Conservation (phyloP, 2,888 invertebrate genomes). For the Salticus scenicus region DNA sequence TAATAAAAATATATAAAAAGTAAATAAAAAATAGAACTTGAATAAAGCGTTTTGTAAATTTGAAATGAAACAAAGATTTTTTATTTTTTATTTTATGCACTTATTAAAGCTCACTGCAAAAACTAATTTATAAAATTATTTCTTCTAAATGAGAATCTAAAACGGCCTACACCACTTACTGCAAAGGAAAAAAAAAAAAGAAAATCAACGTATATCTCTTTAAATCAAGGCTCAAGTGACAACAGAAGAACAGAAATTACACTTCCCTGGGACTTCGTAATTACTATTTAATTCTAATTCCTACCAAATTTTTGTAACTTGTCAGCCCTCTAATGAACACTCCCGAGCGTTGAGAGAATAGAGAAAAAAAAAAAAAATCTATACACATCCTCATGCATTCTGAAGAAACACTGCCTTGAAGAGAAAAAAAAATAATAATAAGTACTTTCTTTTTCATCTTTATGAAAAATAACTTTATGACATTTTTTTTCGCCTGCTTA, state of each 20-base stretch:
- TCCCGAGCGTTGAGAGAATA: neutral
- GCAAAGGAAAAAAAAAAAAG: conserved; percentile 21
- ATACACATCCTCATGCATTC: neutral
- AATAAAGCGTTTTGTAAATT: conserved; percentile 44
- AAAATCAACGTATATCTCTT: conserved; percentile 34
- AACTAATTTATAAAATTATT: conserved; percentile 42
- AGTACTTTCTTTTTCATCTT: conserved; percentile 64
- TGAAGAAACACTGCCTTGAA: conserved; percentile 1
- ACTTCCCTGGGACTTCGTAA: conserved; percentile 61
- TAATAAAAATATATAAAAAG: no score
- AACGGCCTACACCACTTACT: conserved; percentile 19
- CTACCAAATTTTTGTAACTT: conserved; percentile 70
- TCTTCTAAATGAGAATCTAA: conserved; percentile 16
- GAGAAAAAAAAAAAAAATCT: neutral
- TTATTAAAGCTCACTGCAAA: conserved; percentile 27
- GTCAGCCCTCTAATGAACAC: conserved; percentile 66
- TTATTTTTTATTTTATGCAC: conserved; percentile 51
- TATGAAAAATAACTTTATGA: conserved; percentile 63
- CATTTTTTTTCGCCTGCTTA: conserved; percentile 52
- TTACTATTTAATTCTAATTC: conserved; percentile 70
- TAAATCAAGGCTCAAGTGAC: conserved; percentile 57
- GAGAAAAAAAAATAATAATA: conserved; percentile 27
- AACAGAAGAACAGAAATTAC: conserved; percentile 60
- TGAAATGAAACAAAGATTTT: conserved; percentile 53
- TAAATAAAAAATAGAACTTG: no score